These are phyloP conservation scores for Uromys caudimaculatus DNA, from an alignment of 2,797 vertebrate genomes.

Conservation along the genomic window DNA sequence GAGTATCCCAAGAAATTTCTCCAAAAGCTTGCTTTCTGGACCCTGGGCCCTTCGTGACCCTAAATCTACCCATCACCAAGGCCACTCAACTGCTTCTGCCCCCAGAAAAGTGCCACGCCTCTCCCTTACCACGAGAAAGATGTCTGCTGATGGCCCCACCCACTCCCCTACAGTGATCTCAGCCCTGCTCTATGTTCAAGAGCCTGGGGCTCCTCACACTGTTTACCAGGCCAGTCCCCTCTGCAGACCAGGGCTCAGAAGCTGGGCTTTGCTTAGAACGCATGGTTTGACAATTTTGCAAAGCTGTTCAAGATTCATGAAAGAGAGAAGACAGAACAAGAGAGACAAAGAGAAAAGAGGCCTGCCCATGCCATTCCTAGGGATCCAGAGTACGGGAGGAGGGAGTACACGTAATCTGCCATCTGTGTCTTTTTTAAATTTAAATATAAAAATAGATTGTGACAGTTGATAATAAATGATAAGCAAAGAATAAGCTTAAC, in stretches of 20 bases:
- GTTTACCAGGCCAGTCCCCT: not conserved
- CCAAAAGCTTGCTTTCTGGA: not conserved
- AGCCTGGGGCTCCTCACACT: not conserved
- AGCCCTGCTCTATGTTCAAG: too few species aligned
- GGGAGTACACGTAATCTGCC: constrained; percentile 3
- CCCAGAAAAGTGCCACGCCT: not conserved
- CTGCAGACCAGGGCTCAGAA: not conserved
- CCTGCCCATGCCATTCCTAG: not conserved
- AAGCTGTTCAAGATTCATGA: not conserved
- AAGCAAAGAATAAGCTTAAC: not conserved
- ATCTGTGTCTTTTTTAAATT: constrained; percentile 61
- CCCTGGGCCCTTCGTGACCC: not conserved
- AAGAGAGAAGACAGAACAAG: not conserved
- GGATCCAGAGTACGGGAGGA: not conserved
- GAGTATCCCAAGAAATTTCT: not conserved
- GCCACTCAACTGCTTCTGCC: not conserved
- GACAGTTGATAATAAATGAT: constrained; percentile 52
- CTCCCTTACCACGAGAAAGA: too few species aligned
- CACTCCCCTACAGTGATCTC: not conserved
- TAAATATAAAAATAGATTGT: constrained; percentile 56
- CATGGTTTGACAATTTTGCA: not conserved
- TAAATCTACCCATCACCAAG: not conserved
- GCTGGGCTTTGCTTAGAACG: not conserved
- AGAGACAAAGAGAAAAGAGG: not conserved
- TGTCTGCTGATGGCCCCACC: not conserved